These are phyloP conservation scores for Drosophila robusta DNA, from an alignment of 2,888 invertebrate genomes.

Conservation along the genomic window DNA sequence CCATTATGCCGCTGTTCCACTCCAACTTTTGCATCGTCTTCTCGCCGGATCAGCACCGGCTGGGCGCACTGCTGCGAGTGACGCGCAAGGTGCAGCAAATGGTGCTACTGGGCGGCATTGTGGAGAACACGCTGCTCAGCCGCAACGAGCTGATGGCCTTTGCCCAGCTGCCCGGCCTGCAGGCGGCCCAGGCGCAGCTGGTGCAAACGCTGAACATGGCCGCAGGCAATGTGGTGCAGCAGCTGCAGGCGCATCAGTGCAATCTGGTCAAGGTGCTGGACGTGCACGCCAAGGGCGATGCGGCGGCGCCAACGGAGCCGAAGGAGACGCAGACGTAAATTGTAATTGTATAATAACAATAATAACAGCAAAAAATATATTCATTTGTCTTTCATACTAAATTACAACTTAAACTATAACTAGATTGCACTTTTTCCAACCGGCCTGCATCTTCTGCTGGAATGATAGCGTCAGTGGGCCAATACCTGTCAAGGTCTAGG, in stretches of 20 bases:
- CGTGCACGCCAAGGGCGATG: slow-evolving; percentile 85
- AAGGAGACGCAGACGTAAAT: slow-evolving; percentile 32
- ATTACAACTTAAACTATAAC: slow-evolving; percentile 51
- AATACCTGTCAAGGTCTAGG: slow-evolving; percentile 47
- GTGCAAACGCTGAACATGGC: slow-evolving; percentile 89
- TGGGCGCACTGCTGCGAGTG: slow-evolving; percentile 88
- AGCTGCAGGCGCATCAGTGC: slow-evolving; percentile 89
- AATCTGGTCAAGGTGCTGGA: slow-evolving; percentile 89
- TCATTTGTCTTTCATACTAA: slow-evolving; percentile 69
- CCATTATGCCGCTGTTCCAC: slow-evolving; percentile 88
- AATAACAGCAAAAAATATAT: slow-evolving; percentile 49
- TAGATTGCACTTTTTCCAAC: slow-evolving; percentile 76
- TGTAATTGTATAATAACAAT: slow-evolving; percentile 49
- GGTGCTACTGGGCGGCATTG: slow-evolving; percentile 91
- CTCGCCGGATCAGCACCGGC: slow-evolving; percentile 88
- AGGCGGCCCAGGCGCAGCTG: slow-evolving; percentile 88
- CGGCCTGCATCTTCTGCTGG: slow-evolving; percentile 61
- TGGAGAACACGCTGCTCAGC: slow-evolving; percentile 89
- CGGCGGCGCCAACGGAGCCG: neutral
- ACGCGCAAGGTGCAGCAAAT: slow-evolving; percentile 90
- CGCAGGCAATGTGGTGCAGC: slow-evolving; percentile 88
- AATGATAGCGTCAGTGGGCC: slow-evolving; percentile 75
- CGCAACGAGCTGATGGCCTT: slow-evolving; percentile 89
- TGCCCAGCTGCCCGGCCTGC: slow-evolving; percentile 88
- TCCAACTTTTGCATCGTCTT: slow-evolving; percentile 89